Evolutionary conservation across 2,113 vertebrate genomes (phyloP).

Genomic region (Paedocypris sp.): DNA sequence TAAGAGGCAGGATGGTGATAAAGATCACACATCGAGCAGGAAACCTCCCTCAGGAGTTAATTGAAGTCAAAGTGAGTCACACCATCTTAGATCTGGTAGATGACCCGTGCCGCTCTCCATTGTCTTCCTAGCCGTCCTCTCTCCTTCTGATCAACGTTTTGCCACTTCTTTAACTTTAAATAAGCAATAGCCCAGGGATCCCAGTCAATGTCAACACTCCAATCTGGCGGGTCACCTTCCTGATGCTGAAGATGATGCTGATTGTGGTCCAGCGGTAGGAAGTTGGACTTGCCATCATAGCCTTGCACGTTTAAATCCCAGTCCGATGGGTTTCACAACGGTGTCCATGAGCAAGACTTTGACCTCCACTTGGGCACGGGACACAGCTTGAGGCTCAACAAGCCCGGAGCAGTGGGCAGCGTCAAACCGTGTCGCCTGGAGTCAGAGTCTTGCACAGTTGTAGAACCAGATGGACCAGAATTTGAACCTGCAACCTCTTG

Average conservation of each 20-base stretch:
- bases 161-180: constrained; percentile 29
- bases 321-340: too few species aligned
- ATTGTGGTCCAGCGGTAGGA: not conserved
- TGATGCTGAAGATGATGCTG: not conserved
- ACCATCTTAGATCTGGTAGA: constrained; percentile 62
- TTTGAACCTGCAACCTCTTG: too few species aligned
- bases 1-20: constrained; percentile 59
- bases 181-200: constrained; percentile 40
- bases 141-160: constrained; percentile 40
- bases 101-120: constrained; percentile 52
- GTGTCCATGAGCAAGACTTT: too few species aligned
- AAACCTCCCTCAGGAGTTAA: constrained; percentile 63
- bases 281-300: too few species aligned
- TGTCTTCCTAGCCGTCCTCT: constrained; percentile 24
- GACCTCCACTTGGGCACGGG: too few species aligned
- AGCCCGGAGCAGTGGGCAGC: too few species aligned
- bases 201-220: constrained; percentile 42
- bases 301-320: too few species aligned
- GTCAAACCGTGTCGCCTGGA: too few species aligned
- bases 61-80: constrained; percentile 69
- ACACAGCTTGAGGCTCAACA: too few species aligned
- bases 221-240: constrained; percentile 30
- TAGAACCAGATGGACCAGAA: too few species aligned
- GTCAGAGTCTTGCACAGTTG: too few species aligned
- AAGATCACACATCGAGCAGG: constrained; percentile 63